phyloP scores from a whole-genome alignment of 2,888 invertebrate genomes.

The Metellina segmentata region DNA sequence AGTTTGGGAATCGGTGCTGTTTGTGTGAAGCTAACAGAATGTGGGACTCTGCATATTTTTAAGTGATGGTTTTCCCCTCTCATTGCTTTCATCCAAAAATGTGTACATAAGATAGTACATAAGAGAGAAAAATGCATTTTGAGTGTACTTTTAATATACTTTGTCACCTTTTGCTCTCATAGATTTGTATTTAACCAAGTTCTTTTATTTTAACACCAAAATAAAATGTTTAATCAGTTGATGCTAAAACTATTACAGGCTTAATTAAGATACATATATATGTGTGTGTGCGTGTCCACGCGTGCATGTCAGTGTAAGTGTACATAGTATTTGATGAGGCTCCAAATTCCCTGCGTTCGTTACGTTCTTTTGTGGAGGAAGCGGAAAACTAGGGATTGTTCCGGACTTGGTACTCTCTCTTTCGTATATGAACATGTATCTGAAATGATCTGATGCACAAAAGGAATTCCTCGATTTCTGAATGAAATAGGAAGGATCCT shows the following conservation, averaged over 20 bases:
- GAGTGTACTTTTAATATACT: conserved; percentile 43
- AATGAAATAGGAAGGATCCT: no score
- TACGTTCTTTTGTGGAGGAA: not conserved
- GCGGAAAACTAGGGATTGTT: not conserved
- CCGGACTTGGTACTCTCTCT: not conserved
- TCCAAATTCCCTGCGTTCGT: conserved; percentile 25
- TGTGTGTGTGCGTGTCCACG: conserved; percentile 35
- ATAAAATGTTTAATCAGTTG: conserved; percentile 42
- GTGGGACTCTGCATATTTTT: conserved; percentile 4
- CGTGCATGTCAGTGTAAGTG: conserved; percentile 31
- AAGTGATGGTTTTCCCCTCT: conserved; percentile 5
- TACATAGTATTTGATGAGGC: conserved; percentile 37
- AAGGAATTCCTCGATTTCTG: not conserved
- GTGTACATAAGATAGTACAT: conserved; percentile 14
- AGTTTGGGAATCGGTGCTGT: not conserved
- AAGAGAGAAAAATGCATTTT: conserved; percentile 33
- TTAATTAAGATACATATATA: conserved; percentile 32
- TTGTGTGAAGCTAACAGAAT: not conserved
- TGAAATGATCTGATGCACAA: not conserved
- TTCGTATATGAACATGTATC: not conserved
- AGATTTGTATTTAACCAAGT: conserved; percentile 63
- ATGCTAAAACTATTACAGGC: conserved; percentile 41
- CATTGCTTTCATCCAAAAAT: conserved; percentile 17
- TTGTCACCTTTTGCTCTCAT: conserved; percentile 36
- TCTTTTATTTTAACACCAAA: conserved; percentile 35